Conservation (phyloP, 2,888 invertebrate genomes). For the Fabriciana adippe region DNA sequence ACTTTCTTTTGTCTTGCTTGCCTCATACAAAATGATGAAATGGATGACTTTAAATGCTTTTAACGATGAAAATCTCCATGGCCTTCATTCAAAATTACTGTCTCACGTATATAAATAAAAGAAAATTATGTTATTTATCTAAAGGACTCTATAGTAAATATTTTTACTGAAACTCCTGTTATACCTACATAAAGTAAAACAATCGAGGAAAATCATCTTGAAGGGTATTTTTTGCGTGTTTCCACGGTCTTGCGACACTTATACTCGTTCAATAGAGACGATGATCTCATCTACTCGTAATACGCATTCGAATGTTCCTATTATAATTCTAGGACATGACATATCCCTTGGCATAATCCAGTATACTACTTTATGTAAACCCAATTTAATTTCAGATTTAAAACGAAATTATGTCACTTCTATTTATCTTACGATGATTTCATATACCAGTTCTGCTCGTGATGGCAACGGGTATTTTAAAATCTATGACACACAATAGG, state of each 20-base stretch:
- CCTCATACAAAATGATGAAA: constrained; percentile 14
- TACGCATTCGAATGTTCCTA: constrained; percentile 50
- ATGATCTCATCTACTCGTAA: constrained; percentile 64
- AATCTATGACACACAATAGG: not conserved
- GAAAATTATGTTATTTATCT: constrained; percentile 1
- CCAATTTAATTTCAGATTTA: constrained; percentile 70
- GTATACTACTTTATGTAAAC: constrained; percentile 52
- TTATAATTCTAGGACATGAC: constrained; percentile 74
- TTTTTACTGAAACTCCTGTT: too few relatives aligned
- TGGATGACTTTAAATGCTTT: constrained; percentile 10
- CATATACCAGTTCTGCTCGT: not conserved
- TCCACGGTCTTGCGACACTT: constrained; percentile 25
- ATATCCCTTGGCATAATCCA: constrained; percentile 69
- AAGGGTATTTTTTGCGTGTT: not conserved
- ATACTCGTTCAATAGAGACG: constrained; percentile 43
- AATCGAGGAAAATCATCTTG: too few relatives aligned
- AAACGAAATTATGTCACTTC: constrained; percentile 63
- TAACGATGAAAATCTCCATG: constrained; percentile 6
- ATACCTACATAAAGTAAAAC: too few relatives aligned
- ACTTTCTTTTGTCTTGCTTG: constrained; percentile 13
- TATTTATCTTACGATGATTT: constrained; percentile 9
- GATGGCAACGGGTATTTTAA: not conserved
- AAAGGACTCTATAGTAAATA: not conserved
- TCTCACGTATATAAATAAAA: constrained; percentile 1
- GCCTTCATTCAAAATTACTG: constrained; percentile 6